These are phyloP conservation scores for Anticlea derivata DNA, from an alignment of 2,888 invertebrate genomes.

Conservation along the genomic window DNA sequence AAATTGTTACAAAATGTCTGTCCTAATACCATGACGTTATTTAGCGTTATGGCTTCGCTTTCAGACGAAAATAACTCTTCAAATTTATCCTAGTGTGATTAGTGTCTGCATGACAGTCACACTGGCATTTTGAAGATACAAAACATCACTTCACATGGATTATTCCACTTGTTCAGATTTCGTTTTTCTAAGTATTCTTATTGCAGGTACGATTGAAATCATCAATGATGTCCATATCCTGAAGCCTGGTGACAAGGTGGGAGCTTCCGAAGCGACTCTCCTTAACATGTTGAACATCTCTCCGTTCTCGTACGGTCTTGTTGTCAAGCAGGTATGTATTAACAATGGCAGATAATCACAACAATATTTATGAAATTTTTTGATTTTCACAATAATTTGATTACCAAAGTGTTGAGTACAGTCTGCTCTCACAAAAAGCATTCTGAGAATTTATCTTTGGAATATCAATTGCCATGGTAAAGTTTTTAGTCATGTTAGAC, in stretches of 20 bases:
- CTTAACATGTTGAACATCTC: slow-evolving; percentile 99
- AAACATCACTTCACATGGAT: not conserved
- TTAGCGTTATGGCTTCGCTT: slow-evolving; percentile 63
- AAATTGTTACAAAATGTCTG: slow-evolving; percentile 49
- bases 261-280: slow-evolving; percentile 98
- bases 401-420: slow-evolving; percentile 82
- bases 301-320: slow-evolving; percentile 99
- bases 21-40: slow-evolving; percentile 55
- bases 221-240: slow-evolving; percentile 96
- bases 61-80: slow-evolving; percentile 65
- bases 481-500: slow-evolving; percentile 28
- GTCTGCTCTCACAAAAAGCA: slow-evolving; percentile 54
- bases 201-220: slow-evolving; percentile 97
- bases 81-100: slow-evolving; percentile 72
- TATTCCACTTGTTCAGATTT: not conserved
- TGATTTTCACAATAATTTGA: too few species aligned
- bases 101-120: slow-evolving; percentile 47
- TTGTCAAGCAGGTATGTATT: slow-evolving; percentile 91
- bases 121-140: slow-evolving; percentile 73
- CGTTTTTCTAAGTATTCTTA: not conserved
- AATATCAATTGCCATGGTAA: slow-evolving; percentile 49
- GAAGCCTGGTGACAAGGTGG: slow-evolving; percentile 98
- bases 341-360: too few species aligned
- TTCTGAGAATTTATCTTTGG: slow-evolving; percentile 81
- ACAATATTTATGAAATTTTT: too few species aligned